phyloP scores from a whole-genome alignment of 1,140 invertebrate species.

The Drosophila mauritiana region DNA sequence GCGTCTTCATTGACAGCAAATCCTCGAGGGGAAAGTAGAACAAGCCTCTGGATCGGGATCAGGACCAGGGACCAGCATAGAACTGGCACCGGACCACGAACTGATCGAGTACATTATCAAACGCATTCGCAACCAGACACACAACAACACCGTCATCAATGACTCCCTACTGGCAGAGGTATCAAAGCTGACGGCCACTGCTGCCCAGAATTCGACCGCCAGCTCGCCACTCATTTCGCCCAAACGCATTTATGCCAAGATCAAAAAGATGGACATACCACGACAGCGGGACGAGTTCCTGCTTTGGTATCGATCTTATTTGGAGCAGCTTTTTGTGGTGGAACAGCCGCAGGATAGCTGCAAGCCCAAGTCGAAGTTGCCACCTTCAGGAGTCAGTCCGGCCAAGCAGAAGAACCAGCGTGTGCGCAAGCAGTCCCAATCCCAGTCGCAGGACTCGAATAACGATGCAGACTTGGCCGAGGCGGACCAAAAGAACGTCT shows the following conservation, averaged over 20 bases:
- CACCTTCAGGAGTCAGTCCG: background rate
- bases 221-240: conserved; percentile 67
- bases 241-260: conserved; percentile 81
- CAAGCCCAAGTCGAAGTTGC: conserved; percentile 14
- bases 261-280: conserved; percentile 76
- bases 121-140: conserved; percentile 79
- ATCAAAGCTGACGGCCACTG: conserved; percentile 75
- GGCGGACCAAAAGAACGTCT: conserved; percentile 85
- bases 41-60: background rate
- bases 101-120: conserved; percentile 79
- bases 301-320: conserved; percentile 72
- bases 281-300: conserved; percentile 76
- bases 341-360: conserved; percentile 48
- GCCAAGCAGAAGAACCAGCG: conserved; percentile 55
- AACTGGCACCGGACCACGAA: conserved; percentile 68
- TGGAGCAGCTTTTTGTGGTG: conserved; percentile 70
- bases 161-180: conserved; percentile 76
- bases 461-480: conserved; percentile 86
- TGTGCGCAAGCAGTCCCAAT: conserved; percentile 57
- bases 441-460: conserved; percentile 68
- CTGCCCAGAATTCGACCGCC: conserved; percentile 73
- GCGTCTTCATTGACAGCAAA: conserved; percentile 43
- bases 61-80: conserved; percentile 21
- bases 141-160: conserved; percentile 76
- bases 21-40: conserved; percentile 39